These are phyloP conservation scores for human (Homo sapiens) DNA, from an alignment of 2,113 vertebrate species.

Conservation along the genomic window DNA sequence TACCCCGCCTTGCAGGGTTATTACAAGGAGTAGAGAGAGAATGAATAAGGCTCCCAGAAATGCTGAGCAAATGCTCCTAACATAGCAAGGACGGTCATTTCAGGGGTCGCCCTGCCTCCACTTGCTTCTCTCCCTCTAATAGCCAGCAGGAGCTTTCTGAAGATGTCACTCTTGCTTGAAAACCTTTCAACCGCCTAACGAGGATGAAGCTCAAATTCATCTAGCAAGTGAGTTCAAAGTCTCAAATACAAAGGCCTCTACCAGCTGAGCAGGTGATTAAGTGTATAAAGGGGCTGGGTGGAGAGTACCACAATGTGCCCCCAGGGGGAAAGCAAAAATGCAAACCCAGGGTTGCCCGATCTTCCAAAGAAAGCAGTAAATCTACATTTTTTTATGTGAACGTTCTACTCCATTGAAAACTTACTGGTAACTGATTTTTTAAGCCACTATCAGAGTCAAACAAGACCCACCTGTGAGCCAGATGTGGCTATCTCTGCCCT, in stretches of 20 bases:
- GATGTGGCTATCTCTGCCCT: neutral
- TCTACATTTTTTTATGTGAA: neutral
- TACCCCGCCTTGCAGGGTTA: neutral
- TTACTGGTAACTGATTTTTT: neutral
- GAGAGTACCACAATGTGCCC: neutral
- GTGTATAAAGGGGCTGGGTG: neutral
- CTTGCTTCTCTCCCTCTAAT: neutral
- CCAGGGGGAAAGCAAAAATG: too few species aligned
- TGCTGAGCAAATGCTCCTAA: neutral
- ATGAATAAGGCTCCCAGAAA: neutral
- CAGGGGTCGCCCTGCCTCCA: neutral
- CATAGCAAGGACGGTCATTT: neutral
- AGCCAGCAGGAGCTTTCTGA: neutral
- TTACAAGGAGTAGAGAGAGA: neutral
- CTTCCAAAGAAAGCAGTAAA: neutral
- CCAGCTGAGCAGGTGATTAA: neutral
- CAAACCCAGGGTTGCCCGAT: neutral
- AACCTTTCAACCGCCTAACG: neutral
- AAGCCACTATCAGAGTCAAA: neutral
- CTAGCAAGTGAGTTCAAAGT: neutral
- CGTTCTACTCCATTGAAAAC: neutral
- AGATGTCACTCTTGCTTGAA: neutral
- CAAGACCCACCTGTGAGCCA: neutral
- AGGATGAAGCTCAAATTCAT: neutral
- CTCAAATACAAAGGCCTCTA: neutral